phyloP scores from a whole-genome alignment of 2,888 invertebrate species.

The Agonopterix heracliana region DNA sequence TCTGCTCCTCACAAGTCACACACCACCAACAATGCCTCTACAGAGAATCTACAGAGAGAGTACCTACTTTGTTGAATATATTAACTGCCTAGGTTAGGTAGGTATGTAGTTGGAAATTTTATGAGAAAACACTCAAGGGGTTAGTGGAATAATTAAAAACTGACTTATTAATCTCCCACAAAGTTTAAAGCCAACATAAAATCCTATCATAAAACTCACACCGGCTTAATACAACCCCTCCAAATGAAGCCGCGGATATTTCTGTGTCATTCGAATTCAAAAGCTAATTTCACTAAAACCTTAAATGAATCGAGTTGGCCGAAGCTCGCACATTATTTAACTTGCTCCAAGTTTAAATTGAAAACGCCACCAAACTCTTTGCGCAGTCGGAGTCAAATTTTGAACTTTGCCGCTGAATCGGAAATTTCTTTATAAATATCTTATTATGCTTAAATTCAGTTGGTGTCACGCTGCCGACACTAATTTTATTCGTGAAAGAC shows the following conservation, averaged over 20 bases:
- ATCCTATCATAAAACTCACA: background rate
- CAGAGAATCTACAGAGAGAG: no score
- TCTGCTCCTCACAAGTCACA: background rate
- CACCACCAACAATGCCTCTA: background rate
- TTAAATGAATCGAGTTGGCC: conserved; percentile 73
- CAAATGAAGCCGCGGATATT: conserved; percentile 40
- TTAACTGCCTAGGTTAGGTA: no score
- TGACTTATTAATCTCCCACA: background rate
- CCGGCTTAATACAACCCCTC: background rate
- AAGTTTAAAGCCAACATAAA: background rate
- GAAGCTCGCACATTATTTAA: conserved; percentile 74
- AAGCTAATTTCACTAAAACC: conserved; percentile 75
- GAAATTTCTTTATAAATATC: conserved; percentile 76
- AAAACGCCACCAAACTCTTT: conserved; percentile 74
- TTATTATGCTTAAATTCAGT: conserved; percentile 75
- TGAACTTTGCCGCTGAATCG: conserved; percentile 75
- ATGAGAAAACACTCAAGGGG: background rate
- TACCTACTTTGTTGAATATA: no score
- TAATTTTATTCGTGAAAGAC: conserved; percentile 74
- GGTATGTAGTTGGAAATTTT: no score
- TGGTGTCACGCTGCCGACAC: conserved; percentile 75
- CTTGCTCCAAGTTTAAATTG: conserved; percentile 75
- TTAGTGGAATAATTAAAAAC: background rate
- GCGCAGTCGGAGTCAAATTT: conserved; percentile 69
- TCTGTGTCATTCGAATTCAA: conserved; percentile 67